A percentile compares a stretch with the other conserved stretches of the same genome.
Conservation (phyloP, 2,113 vertebrate genomes). For the Mionectes macconnelli region DNA sequence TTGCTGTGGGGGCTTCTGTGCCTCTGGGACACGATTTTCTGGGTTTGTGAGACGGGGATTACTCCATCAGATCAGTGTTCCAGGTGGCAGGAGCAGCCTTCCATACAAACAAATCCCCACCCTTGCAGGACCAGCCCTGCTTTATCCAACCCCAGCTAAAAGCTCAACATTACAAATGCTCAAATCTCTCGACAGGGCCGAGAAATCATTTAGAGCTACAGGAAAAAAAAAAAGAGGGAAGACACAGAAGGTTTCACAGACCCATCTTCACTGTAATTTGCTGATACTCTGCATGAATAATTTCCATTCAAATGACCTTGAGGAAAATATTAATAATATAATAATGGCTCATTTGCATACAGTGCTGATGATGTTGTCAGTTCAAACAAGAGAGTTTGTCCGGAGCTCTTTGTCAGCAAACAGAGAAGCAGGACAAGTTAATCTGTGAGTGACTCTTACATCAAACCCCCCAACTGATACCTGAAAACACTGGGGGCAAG, state of each 20-base stretch:
- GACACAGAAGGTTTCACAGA: not conserved
- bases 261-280: not conserved
- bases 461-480: not conserved
- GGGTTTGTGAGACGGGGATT: not conserved
- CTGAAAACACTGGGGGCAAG: not conserved
- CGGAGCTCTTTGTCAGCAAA: not conserved
- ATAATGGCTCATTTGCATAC: not conserved
- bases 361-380: not conserved
- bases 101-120: not conserved
- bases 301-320: conserved; percentile 7
- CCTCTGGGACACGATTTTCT: not conserved
- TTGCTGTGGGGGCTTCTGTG: accelerated
- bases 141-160: not conserved
- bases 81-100: not conserved
- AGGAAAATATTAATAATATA: conserved; percentile 34
- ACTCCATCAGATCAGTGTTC: not conserved
- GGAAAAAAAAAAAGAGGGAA: not conserved
- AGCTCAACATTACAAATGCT: not conserved
- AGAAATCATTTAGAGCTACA: not conserved
- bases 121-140: not conserved
- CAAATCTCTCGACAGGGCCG: not conserved
- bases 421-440: not conserved
- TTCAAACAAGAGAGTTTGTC: conserved; percentile 4
- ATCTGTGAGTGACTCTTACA: not conserved
- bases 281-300: not conserved